Conservation (phyloP, 2,797 vertebrate species). For the Leuciscus waleckii region DNA sequence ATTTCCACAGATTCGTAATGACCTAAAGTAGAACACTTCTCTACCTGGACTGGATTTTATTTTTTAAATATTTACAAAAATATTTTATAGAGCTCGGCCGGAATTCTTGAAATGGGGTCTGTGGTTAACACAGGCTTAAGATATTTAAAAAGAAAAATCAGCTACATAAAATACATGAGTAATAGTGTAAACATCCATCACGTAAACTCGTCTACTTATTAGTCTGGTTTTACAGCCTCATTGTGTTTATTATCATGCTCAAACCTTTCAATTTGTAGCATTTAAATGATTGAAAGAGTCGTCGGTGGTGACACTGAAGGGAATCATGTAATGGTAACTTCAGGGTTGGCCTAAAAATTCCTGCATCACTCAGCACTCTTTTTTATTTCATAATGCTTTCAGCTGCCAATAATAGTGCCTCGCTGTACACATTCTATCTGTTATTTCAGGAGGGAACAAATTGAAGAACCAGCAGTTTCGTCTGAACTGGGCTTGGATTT, state of each 20-base stretch:
- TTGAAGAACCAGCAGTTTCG: constrained; percentile 87
- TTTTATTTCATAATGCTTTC: background rate
- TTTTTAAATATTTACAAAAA: background rate
- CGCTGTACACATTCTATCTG: background rate
- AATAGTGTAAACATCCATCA: background rate
- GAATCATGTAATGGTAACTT: background rate
- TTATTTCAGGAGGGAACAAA: constrained; percentile 86
- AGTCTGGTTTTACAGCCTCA: background rate
- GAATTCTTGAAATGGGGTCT: background rate
- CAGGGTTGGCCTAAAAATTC: background rate
- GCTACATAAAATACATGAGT: background rate
- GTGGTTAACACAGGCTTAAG: background rate
- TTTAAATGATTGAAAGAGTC: background rate
- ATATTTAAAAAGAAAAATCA: background rate
- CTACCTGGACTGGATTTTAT: background rate
- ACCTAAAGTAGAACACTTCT: background rate
- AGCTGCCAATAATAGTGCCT: background rate
- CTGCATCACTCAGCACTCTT: background rate
- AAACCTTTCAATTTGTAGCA: background rate
- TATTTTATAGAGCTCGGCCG: background rate
- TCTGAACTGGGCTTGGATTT: constrained; percentile 94
- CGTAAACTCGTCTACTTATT: background rate
- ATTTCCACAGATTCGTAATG: background rate
- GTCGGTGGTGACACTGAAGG: background rate
- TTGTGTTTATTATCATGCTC: background rate